Evolutionary conservation across 2,888 invertebrate genomes (phyloP).

Genomic region (Pediacus dermestoides): DNA sequence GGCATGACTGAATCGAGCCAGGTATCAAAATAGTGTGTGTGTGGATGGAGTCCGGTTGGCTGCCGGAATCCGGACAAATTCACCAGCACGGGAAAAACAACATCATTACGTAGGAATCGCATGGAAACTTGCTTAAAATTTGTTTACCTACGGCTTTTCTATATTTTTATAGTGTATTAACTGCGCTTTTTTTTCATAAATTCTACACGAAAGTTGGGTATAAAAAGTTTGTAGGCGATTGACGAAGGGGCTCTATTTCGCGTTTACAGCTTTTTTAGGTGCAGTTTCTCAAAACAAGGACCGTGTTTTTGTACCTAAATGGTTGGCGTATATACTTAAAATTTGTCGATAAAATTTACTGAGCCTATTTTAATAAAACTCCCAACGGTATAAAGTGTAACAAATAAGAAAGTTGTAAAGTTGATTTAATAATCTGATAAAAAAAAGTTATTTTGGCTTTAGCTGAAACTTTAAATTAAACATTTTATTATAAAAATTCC

Average conservation of each 20-base stretch:
- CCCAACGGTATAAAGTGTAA: conserved; percentile 4
- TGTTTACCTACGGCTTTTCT: conserved; percentile 2
- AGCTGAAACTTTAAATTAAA: conserved; percentile 3
- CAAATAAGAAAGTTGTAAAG: conserved; percentile 10
- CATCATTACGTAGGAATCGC: background rate
- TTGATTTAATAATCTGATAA: conserved; percentile 9
- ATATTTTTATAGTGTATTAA: background rate
- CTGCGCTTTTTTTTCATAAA: too few relatives aligned
- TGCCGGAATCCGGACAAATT: conserved; percentile 3
- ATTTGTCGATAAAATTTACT: conserved; percentile 14
- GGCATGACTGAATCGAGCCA: background rate
- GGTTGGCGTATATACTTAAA: conserved; percentile 7
- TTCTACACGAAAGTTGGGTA: conserved; percentile 4
- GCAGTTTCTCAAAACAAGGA: conserved; percentile 12
- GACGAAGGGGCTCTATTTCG: conserved; percentile 6
- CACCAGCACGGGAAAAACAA: background rate
- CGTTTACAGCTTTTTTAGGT: conserved; percentile 18
- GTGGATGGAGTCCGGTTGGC: background rate
- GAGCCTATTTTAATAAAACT: conserved; percentile 9
- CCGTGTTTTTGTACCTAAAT: conserved; percentile 12
- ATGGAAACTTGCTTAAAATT: background rate
- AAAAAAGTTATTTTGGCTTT: conserved; percentile 4
- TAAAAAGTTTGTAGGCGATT: conserved; percentile 10
- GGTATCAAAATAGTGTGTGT: conserved; percentile 3
- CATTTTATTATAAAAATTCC: background rate